Evolutionary conservation across 2,797 vertebrate species (phyloP).

Genomic region (Spinus pinus): DNA sequence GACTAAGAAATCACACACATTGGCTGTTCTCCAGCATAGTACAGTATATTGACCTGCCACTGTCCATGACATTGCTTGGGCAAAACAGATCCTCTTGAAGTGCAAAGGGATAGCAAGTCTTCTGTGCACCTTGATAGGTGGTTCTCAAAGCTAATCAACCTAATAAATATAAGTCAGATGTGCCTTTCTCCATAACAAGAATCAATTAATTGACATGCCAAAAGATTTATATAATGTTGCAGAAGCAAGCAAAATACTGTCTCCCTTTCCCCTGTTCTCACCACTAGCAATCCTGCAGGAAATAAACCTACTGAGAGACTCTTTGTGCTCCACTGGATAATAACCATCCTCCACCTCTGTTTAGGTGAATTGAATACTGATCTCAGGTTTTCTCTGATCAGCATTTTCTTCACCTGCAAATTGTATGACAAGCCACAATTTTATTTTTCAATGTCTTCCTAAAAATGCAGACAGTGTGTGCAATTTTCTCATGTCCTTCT

Average conservation of each 20-base stretch:
- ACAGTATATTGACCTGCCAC: too few relatives aligned
- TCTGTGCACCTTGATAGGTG: fast-evolving
- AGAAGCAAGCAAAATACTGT: not conserved
- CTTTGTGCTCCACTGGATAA: not conserved
- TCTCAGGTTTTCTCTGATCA: not conserved
- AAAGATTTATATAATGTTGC: not conserved
- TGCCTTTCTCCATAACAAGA: not conserved
- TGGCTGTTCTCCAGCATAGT: not conserved
- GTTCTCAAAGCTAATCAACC: not conserved
- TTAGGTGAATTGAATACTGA: not conserved
- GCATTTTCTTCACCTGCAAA: not conserved
- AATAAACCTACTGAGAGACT: not conserved
- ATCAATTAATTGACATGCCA: not conserved
- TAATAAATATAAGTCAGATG: not conserved
- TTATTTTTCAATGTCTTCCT: not conserved
- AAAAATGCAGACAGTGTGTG: not conserved
- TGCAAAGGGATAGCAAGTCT: not conserved
- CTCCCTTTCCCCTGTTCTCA: not conserved
- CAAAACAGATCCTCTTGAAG: not conserved
- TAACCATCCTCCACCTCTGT: not conserved
- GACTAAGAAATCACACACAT: fast-evolving
- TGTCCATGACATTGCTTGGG: fast-evolving
- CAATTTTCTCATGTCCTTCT: not conserved
- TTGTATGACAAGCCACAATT: not conserved
- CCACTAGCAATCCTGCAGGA: not conserved